A percentile compares a stretch with the other conserved stretches of the same genome.
phyloP scores from a whole-genome alignment of 1,140 invertebrate genomes.

The Onthophagus taurus region DNA sequence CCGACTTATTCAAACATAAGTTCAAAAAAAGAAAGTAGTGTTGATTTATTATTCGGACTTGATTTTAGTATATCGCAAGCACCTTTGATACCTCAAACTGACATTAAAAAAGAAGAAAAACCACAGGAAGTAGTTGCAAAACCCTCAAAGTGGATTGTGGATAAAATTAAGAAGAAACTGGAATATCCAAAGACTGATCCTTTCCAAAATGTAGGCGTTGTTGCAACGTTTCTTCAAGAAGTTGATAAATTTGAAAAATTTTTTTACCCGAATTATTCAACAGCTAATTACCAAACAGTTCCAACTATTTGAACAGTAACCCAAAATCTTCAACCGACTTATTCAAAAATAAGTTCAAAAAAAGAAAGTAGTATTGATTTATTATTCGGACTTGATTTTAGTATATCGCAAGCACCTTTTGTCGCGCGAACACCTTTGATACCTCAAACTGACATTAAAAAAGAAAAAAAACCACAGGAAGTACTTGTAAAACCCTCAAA shows the following conservation, averaged over 20 bases:
- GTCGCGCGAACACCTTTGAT: no score
- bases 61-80: slow-evolving; percentile 64
- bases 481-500: no score
- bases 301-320: no score
- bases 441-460: slow-evolving; percentile 43
- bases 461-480: slow-evolving; percentile 20
- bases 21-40: slow-evolving; percentile 25
- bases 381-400: slow-evolving; percentile 66
- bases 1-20: no score
- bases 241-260: slow-evolving; percentile 81
- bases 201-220: slow-evolving; percentile 58
- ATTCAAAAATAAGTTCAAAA: no score
- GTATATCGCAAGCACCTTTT: slow-evolving; percentile 59
- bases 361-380: slow-evolving; percentile 52
- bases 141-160: slow-evolving; percentile 2
- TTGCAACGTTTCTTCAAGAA: slow-evolving; percentile 73
- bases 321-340: no score
- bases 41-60: slow-evolving; percentile 67
- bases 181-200: slow-evolving; percentile 16
- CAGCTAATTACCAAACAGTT: no score
- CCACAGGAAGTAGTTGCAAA: slow-evolving; percentile 11
- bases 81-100: slow-evolving; percentile 54
- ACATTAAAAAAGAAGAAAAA: slow-evolving; percentile 6
- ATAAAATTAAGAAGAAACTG: background rate
- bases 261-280: no score